Conservation (phyloP, 2,113 vertebrate genomes). For the Zosterops pallidus region DNA sequence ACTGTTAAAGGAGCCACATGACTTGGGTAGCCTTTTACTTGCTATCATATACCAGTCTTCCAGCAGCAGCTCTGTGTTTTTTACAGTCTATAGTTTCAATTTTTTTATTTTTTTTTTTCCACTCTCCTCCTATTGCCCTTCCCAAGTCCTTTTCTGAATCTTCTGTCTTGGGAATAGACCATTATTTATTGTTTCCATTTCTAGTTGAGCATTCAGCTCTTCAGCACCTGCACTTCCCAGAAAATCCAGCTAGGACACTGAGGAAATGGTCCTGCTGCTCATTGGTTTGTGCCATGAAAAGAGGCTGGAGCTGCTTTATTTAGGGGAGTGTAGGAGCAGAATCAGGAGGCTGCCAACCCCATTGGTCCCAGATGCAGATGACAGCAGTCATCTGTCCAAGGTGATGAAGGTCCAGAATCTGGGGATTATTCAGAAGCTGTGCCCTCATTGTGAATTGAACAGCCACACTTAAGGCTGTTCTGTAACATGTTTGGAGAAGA, state of each 20-base stretch:
- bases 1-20: neutral
- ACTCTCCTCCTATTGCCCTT: neutral
- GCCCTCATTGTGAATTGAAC: neutral
- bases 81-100: neutral
- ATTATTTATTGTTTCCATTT: neutral
- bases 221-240: neutral
- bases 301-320: neutral
- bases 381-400: neutral
- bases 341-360: rapidly evolving
- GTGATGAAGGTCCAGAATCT: neutral
- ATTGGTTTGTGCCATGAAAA: neutral
- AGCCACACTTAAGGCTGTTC: neutral
- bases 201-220: neutral
- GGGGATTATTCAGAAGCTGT: neutral
- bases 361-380: neutral
- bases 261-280: neutral
- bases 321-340: neutral
- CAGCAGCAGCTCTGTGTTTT: neutral
- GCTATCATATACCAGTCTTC: neutral
- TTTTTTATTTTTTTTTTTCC: neutral
- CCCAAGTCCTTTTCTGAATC: neutral
- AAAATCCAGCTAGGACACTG: neutral
- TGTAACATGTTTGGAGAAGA: neutral
- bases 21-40: neutral
- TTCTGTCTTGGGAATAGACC: neutral